Percentiles rank a stretch among this genome's conserved stretches.
These are phyloP conservation scores for Silurus meridionalis DNA, from an alignment of 2,113 vertebrate species.

Conservation along the genomic window DNA sequence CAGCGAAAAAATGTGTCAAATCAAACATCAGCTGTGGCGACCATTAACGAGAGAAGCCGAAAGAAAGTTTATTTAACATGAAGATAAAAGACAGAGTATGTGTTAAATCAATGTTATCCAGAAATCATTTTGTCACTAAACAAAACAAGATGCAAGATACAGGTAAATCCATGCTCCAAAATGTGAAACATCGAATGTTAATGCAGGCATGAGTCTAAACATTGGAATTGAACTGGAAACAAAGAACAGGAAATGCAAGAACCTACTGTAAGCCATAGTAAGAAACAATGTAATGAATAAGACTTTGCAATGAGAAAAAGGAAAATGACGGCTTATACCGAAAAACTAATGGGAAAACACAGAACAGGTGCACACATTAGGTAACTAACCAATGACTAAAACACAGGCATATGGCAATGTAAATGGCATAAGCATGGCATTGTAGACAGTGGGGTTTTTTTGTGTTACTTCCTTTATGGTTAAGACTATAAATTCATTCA, in stretches of 20 bases:
- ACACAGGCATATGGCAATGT: neutral
- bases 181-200: neutral
- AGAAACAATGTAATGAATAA: rapidly evolving
- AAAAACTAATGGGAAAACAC: neutral
- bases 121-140: neutral
- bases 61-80: neutral
- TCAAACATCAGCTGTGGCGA: too few relatives aligned
- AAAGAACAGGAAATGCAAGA: neutral
- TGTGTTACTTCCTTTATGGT: neutral
- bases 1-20: too few relatives aligned
- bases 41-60: too few relatives aligned
- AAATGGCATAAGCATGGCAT: neutral
- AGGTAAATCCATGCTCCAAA: neutral
- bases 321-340: neutral
- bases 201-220: neutral
- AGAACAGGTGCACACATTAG: neutral
- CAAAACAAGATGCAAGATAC: neutral
- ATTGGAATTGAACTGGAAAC: neutral
- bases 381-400: neutral
- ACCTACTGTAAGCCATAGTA: neutral
- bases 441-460: neutral
- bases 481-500: neutral
- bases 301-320: neutral
- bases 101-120: neutral
- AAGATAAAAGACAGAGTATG: neutral